Conservation (phyloP, 2,797 vertebrate species). For the Coregonus sp. region DNA sequence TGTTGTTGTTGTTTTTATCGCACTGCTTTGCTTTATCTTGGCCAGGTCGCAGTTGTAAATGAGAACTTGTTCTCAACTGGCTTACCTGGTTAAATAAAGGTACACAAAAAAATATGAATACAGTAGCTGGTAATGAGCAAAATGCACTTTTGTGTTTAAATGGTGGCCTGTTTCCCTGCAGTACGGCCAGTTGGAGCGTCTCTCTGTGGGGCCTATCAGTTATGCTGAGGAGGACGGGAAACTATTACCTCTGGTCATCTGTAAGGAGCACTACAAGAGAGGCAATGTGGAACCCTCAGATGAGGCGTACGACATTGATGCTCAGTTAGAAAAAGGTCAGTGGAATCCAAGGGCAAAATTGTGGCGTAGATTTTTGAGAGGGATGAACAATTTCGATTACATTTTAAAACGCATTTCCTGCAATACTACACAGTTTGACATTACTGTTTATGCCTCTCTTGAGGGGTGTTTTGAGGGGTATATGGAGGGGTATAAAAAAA, state of each 20-base stretch:
- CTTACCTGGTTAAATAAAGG: no score
- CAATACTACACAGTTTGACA: no score
- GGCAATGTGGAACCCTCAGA: constrained; percentile 74
- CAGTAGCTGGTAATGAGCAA: not conserved
- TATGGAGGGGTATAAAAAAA: no score
- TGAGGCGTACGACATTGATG: constrained; percentile 79
- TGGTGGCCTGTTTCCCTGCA: constrained; percentile 49
- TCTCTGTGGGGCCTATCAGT: constrained; percentile 84
- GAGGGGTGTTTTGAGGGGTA: no score
- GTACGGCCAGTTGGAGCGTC: constrained; percentile 78
- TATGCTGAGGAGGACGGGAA: constrained; percentile 78
- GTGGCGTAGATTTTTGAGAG: not conserved
- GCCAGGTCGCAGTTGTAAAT: no score
- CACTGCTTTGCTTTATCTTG: no score
- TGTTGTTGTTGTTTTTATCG: no score
- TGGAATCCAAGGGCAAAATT: not conserved
- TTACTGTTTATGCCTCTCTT: no score
- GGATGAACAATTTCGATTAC: no score
- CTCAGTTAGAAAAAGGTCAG: constrained; percentile 84
- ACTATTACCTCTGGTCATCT: constrained; percentile 79
- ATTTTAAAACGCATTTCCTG: no score
- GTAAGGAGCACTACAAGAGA: constrained; percentile 86
- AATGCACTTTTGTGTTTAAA: constrained; percentile 17
- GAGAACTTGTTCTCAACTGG: no score
- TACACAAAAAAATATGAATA: no score